Base-by-base conservation (phyloP, 1,140 invertebrate species). In the Pseudachorutes palmiensis region DNA sequence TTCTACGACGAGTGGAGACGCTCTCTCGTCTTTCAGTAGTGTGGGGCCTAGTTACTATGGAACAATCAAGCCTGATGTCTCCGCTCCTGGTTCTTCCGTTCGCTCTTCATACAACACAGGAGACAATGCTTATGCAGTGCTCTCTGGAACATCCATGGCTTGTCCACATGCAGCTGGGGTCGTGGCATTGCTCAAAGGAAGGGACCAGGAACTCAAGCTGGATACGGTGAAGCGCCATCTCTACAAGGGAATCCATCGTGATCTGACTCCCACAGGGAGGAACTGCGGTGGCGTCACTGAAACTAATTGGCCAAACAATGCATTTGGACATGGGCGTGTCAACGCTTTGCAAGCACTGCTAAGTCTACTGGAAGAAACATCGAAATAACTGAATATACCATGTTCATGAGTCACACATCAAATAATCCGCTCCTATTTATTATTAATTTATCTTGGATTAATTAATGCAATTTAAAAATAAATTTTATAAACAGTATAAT, bases 81-180 rank as follows among this genome's bases (percentile, higher is more conserved):
- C 49, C 14, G 70, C 67, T 29, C 70, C 70, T 2, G 70, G 70
- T 30, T 1, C 9, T 3, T 22, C n/a, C 12, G 60, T 72, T 19
- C 31, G 58, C 1, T 69, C 64, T 24, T n/a, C 70, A 3, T 63
- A 36, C 24, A 1, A 28, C n/a, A 64, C 36, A 0, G 33, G 41
- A 2, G 64, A 64, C 36, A 61, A 12, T n/a, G 41, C 49, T 41
- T 72, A 72, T 51, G 49, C 14, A 22, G 31, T 33, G 1, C 32
- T 68, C 14, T 69, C 67, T 61, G 70, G 70, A 49, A 72, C 70
- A 2, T 41, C 49, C 0, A 64, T 68, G 67, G 67, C 67, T 0
- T 26, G 29, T 16, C 61, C 67, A 26, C 67, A 68, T 22, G 62
- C 45, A 12, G 67, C 67, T 19, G 67, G 67, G 12, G 67, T 64